Evolutionary conservation across 2,113 vertebrate species (phyloP).

Genomic region (Chloropsis cyanopogon): DNA sequence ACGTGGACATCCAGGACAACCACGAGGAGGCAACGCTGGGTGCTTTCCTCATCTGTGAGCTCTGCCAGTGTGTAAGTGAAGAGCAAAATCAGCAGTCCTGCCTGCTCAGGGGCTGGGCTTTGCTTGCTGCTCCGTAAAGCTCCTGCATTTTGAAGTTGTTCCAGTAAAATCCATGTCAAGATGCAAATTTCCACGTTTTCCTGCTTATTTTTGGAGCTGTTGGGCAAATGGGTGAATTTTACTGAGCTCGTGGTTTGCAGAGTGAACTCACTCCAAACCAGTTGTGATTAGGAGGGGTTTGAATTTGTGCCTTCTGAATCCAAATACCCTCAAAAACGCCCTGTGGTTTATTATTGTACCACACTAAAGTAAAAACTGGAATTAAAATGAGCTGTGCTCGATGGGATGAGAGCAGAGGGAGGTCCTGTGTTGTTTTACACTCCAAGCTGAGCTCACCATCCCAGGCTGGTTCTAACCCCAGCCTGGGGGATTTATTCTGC

Average conservation of each 20-base stretch:
- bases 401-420: neutral
- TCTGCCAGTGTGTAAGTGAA: conserved; percentile 97
- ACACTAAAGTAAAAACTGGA: neutral
- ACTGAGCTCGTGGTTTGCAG: fast-evolving
- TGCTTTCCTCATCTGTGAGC: conserved; percentile 97
- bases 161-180: neutral
- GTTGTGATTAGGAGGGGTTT: neutral
- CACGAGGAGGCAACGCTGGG: conserved; percentile 97
- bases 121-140: neutral
- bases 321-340: neutral
- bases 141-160: neutral
- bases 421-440: neutral
- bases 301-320: neutral
- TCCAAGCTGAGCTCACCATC: neutral
- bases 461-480: neutral
- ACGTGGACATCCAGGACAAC: conserved; percentile 99
- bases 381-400: neutral
- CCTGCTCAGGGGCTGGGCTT: neutral
- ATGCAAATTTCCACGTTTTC: neutral
- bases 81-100: neutral
- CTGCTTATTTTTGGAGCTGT: neutral
- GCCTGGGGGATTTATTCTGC: neutral
- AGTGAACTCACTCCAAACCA: neutral
- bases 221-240: neutral
- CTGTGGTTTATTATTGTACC: neutral